A percentile compares a stretch with the other conserved stretches of the same genome.
These are phyloP conservation scores for Lymantria monacha DNA, from an alignment of 2,888 invertebrate species.

Conservation along the genomic window DNA sequence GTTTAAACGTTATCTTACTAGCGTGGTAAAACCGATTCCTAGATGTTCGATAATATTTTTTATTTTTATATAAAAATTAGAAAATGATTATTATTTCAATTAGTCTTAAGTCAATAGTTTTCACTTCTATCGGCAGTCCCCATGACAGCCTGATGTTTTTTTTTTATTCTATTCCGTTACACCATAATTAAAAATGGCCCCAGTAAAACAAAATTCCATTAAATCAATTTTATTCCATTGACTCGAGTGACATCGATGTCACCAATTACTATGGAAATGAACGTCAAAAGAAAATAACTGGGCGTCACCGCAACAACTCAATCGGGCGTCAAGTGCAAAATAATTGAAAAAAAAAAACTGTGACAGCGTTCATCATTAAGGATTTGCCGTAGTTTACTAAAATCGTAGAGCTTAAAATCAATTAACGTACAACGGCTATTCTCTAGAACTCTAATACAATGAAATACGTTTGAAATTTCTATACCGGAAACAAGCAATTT, in stretches of 20 bases:
- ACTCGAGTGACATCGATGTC: slow-evolving; percentile 7
- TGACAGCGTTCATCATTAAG: slow-evolving; percentile 22
- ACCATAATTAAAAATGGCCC: too few species aligned
- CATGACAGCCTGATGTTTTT: too few species aligned
- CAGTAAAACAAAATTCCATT: not conserved
- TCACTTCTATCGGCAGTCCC: too few species aligned
- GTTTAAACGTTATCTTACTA: too few species aligned
- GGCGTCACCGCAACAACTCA: slow-evolving; percentile 21
- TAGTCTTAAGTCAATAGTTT: too few species aligned
- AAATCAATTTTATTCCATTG: not conserved
- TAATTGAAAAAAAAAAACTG: slow-evolving; percentile 25
- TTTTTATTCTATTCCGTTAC: too few species aligned
- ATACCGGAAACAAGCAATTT: slow-evolving; percentile 10
- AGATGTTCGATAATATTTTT: too few species aligned
- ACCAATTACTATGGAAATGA: slow-evolving; percentile 6
- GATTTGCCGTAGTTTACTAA: slow-evolving; percentile 20
- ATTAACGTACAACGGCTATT: slow-evolving; percentile 11
- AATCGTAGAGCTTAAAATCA: slow-evolving; percentile 24
- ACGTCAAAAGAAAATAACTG: slow-evolving; percentile 1
- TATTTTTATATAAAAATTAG: too few species aligned
- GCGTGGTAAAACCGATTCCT: too few species aligned
- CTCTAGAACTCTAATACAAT: slow-evolving; percentile 5
- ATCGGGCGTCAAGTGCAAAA: slow-evolving; percentile 29
- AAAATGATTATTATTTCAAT: too few species aligned
- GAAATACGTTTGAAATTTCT: slow-evolving; percentile 3